Percentiles rank a stretch among this genome's conserved stretches.
These are phyloP conservation scores for Drosophila neocordata DNA, from an alignment of 1,140 invertebrate genomes.

Conservation along the genomic window DNA sequence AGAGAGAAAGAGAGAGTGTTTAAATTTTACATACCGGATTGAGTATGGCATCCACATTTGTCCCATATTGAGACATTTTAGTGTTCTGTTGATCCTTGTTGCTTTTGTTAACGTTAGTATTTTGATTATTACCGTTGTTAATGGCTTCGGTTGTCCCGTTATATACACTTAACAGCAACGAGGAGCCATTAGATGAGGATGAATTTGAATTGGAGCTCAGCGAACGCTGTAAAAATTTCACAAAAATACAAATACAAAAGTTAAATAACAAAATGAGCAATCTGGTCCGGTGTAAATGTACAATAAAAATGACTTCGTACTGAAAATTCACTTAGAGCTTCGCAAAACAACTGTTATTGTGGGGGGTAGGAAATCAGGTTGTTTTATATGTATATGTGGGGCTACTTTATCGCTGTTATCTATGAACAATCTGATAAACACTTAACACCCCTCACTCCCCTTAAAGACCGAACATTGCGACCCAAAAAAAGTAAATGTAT, in stretches of 20 bases:
- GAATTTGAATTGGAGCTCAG: constrained; percentile 64
- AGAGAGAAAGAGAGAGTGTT: background rate
- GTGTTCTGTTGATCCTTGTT: constrained; percentile 36
- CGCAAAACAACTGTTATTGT: constrained; percentile 7
- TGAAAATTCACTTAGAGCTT: constrained; percentile 40
- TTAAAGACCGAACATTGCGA: background rate
- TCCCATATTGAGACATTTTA: constrained; percentile 62
- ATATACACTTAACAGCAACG: constrained; percentile 61
- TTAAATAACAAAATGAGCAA: constrained; percentile 14
- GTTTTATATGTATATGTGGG: constrained; percentile 23
- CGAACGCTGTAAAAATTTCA: constrained; percentile 57
- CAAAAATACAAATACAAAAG: constrained; percentile 4
- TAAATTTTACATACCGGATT: constrained; percentile 67
- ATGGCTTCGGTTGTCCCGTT: constrained; percentile 66
- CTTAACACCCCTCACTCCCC: constrained; percentile 19
- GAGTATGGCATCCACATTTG: constrained; percentile 75
- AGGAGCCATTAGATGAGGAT: constrained; percentile 68
- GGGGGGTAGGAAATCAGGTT: constrained; percentile 3
- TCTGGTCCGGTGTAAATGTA: constrained; percentile 61
- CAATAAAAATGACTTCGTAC: constrained; percentile 58
- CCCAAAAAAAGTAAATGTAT: constrained; percentile 2
- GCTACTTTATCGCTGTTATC: constrained; percentile 58
- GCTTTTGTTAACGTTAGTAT: constrained; percentile 19
- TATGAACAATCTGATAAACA: constrained; percentile 63
- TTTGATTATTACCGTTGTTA: constrained; percentile 19